Base-by-base conservation (phyloP, 2,113 vertebrate genomes). In the Microcebus lehilahytsara region DNA sequence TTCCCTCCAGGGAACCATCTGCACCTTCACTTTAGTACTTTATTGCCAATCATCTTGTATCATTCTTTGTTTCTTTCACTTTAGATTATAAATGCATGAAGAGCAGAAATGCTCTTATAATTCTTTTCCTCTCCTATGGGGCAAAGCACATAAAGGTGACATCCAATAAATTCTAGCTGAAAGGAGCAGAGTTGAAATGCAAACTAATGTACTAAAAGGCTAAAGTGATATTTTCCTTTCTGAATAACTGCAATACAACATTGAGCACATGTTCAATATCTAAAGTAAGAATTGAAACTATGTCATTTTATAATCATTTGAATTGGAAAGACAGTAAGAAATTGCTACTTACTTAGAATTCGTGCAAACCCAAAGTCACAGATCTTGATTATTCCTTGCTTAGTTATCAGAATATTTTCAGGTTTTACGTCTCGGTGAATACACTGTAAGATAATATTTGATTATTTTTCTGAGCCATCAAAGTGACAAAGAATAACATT, bases 321-420 rank as follows among this genome's bases (percentile, higher is more conserved):
- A 88, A 72, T 25, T 78, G n/a, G 49, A 30, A 66, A 53, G 20
- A 67, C 74, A 83, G 60, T 62, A 58, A 91, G 89, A 58, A 85
- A 46, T n/a, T 49, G 67, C 42, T 60, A 97, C 98, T 98, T 94
- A 98, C 98, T 98, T 58, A 98, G 96, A 92, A 98, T 98, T 27
- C 98, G 89, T 60, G 98, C 98, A 84, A 98, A 98, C 40, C 98
- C 98, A 64, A 98, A 98, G 95, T 98, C 98, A 88, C 98, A 98
- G 81, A 98, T 98, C 92, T 98, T 98, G 81, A 98, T 98, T 93
- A 98, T 93, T 42, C 98, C 98, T 95, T 98, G 98, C 80, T 98
- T 98, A 60, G 98, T 98, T 89, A 98, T 98, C 25, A 98, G 97
- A 69, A 98, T 98, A 89, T 98, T 98, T 96, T 98, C 98, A 25